phyloP scores from a whole-genome alignment of 2,888 invertebrate species.

The Xestoiulus laeticollis region DNA sequence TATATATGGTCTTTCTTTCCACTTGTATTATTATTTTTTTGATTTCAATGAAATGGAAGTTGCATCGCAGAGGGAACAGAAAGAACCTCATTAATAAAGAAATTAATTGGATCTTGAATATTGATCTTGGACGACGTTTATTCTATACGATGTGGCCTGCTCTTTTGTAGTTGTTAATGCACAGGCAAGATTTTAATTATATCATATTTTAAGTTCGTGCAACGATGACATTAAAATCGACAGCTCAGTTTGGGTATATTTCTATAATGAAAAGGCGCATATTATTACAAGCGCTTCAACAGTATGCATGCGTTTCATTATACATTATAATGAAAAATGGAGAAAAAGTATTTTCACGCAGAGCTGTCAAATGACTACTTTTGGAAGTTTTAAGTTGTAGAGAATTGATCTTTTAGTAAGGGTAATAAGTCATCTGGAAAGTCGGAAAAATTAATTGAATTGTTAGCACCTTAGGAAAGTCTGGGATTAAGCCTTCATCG shows the following conservation, averaged over 20 bases:
- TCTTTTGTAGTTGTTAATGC: neutral
- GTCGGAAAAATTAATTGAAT: too few relatives aligned
- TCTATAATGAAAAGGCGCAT: neutral
- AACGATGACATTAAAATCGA: too few relatives aligned
- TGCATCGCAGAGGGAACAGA: neutral
- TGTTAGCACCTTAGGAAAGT: too few relatives aligned
- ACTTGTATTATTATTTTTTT: neutral
- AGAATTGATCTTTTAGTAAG: too few relatives aligned
- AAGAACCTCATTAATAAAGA: constrained; percentile 1
- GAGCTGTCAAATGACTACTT: too few relatives aligned
- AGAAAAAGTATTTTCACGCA: neutral
- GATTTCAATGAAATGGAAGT: neutral
- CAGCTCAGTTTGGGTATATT: neutral
- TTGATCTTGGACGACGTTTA: neutral
- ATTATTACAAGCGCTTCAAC: neutral
- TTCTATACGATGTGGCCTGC: neutral
- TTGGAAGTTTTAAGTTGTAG: too few relatives aligned
- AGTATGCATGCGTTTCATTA: neutral
- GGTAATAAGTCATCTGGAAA: too few relatives aligned
- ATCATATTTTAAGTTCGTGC: neutral
- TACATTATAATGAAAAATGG: neutral
- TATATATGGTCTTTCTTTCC: constrained; percentile 1
- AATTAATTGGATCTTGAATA: constrained; percentile 29
- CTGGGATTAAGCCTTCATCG: too few relatives aligned
- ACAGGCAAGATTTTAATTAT: neutral